Base-by-base conservation (phyloP, 23 tunicate species). In the Halocynthia roretzi region DNA sequence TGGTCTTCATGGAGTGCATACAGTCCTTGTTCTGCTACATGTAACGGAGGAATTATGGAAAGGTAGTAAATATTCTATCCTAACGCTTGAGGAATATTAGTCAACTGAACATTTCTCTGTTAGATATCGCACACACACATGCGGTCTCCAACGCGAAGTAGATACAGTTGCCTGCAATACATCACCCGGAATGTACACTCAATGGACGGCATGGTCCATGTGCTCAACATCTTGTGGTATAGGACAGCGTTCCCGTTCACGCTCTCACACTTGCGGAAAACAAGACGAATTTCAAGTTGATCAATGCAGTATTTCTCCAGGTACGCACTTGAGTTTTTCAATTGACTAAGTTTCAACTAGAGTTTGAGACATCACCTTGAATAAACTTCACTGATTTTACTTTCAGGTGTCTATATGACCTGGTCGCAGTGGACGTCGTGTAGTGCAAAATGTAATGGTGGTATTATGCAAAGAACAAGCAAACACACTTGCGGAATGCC, bases 211-310 rank as follows among this genome's bases (percentile, higher is more conserved):
- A 21, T 92, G 92, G 92, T 72, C 71, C 6, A 55, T 19, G 14
- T 92, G 98, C 54, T 67, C 87, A 5, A 92, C 77, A 2, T 70
- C 85, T 6, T 92, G 98, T 56, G 98, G 98, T 7, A 88, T 87
- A 6, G 83, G 91, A 57, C 74, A 72, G 17, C 72, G 61, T 21
- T 54, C 84, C 54, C 66, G 98, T 68, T 31, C 78, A 54, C 71
- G 93, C 50, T 71, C 73, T 2, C 93, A 87, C 69, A 72, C 77
- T 55, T 87, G 93, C 69, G 85, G 82, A 18, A 48, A 18, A 44
- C 53, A 51, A 6, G 85, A 68, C 51, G 82, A 87, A 58, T 20
- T 71, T 53, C 83, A 91, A 65, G 56, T 76, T 10, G 67, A 76
- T 8, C 52, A 83, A n/a, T 91, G 97, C 60, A 85, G 81, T 80